These are phyloP conservation scores for Shinisaurus crocodilurus DNA, from an alignment of 2,113 vertebrate genomes.

Conservation along the genomic window DNA sequence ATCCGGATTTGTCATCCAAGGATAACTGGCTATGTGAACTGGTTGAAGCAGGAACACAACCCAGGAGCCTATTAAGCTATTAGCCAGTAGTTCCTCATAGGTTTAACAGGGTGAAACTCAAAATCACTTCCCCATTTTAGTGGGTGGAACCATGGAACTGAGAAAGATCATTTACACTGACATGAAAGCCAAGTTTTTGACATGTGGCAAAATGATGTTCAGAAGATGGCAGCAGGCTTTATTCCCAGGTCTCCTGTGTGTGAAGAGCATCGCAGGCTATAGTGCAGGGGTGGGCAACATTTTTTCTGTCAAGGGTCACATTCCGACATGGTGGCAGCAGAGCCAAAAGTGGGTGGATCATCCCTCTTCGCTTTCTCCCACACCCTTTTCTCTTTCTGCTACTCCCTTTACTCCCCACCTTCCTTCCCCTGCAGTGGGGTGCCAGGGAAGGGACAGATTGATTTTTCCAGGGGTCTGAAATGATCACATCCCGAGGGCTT, in stretches of 20 bases:
- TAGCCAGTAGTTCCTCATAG: background rate
- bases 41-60: background rate
- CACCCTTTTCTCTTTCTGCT: no score
- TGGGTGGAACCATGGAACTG: background rate
- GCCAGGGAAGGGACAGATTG: no score
- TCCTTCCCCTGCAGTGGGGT: no score
- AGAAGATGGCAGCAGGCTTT: background rate
- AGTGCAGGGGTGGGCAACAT: no score
- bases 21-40: background rate
- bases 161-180: accelerated
- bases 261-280: background rate
- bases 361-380: no score
- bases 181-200: background rate
- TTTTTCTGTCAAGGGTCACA: no score
- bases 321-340: no score
- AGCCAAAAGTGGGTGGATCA: no score
- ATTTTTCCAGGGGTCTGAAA: no score
- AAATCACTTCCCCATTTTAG: background rate
- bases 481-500: no score
- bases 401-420: no score
- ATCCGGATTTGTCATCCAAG: background rate
- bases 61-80: background rate
- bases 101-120: accelerated
- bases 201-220: background rate
- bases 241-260: background rate